phyloP scores from a whole-genome alignment of 2,888 invertebrate species.

The Griposia aprilina region DNA sequence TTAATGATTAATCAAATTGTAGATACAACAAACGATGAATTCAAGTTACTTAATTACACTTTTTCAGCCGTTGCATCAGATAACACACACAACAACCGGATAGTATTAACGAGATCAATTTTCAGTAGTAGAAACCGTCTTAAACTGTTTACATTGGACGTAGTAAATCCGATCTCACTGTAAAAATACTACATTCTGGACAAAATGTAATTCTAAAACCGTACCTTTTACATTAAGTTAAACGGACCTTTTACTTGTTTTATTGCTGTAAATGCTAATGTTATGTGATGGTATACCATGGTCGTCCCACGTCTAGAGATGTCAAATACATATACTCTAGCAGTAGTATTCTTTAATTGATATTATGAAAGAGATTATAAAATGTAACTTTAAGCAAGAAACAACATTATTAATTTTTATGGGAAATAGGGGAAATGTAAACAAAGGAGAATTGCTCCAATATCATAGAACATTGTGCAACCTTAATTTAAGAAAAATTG shows the following conservation, averaged over 20 bases:
- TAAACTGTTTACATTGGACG: conserved; percentile 39
- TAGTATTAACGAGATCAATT: conserved; percentile 47
- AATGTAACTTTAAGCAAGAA: too few species aligned
- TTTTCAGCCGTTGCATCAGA: conserved; percentile 7
- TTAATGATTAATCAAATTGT: not conserved
- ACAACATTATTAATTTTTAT: too few species aligned
- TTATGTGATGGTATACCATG: not conserved
- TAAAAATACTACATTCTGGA: conserved; percentile 44
- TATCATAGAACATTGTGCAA: too few species aligned
- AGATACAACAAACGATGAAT: not conserved
- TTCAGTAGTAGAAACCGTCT: conserved; percentile 35
- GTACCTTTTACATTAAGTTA: conserved; percentile 40
- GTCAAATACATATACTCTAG: conserved; percentile 76
- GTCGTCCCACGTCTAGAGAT: conserved; percentile 65
- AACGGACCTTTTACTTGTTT: conserved; percentile 2
- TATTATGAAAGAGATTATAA: too few species aligned
- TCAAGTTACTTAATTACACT: conserved; percentile 4
- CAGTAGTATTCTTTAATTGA: too few species aligned
- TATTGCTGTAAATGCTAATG: not conserved
- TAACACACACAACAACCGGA: conserved; percentile 8
- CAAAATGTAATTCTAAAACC: conserved; percentile 44
- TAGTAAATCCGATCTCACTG: conserved; percentile 34
- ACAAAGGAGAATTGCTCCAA: too few species aligned
- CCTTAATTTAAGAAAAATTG: too few species aligned
- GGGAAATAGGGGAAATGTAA: too few species aligned